phyloP scores from a whole-genome alignment of 2,113 vertebrate genomes.

The Pteronura brasiliensis region DNA sequence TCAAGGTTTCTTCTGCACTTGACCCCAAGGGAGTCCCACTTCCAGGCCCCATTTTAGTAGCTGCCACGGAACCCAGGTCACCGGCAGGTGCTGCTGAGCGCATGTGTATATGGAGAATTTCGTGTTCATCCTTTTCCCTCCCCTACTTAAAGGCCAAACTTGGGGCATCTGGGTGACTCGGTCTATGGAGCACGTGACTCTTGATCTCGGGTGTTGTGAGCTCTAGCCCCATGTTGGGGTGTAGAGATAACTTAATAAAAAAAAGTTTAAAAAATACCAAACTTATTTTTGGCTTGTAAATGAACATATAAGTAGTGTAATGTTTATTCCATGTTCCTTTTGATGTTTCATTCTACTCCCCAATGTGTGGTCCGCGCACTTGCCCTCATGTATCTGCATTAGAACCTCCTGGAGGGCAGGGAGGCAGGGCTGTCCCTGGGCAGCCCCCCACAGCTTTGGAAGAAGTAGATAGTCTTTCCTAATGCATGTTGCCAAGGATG shows the following conservation, averaged over 20 bases:
- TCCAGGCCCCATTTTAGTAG: background rate
- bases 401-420: background rate
- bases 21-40: no score
- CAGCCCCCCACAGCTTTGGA: background rate
- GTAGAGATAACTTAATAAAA: background rate
- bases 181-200: background rate
- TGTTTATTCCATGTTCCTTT: background rate
- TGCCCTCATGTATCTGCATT: background rate
- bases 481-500: background rate
- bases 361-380: background rate
- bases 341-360: background rate
- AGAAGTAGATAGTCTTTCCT: background rate
- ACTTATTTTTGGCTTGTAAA: background rate
- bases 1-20: background rate
- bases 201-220: background rate
- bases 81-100: background rate
- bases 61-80: accelerated
- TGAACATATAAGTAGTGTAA: background rate
- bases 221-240: background rate
- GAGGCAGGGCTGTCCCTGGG: background rate
- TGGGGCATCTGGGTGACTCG: background rate
- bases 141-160: background rate
- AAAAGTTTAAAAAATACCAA: background rate
- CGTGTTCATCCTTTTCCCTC: background rate
- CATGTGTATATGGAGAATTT: accelerated